Conservation (phyloP, 2,113 vertebrate genomes). For the Galeopterus variegatus region DNA sequence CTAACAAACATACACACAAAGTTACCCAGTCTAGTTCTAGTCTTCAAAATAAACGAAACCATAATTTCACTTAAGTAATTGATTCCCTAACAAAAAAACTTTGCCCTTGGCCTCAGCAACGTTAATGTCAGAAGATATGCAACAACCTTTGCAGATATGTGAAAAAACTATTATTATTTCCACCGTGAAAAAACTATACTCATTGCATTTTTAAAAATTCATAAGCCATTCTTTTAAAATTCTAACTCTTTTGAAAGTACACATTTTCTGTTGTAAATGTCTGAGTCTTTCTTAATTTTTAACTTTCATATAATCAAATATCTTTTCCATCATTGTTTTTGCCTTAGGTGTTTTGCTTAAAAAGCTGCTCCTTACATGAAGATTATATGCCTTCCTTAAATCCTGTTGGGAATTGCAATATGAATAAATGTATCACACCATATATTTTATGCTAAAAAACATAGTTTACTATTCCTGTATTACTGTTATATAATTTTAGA, state of each 20-base stretch:
- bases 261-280: background rate
- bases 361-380: background rate
- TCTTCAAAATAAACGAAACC: background rate
- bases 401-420: background rate
- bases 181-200: background rate
- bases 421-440: too few species aligned
- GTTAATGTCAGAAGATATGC: background rate
- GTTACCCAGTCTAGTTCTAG: background rate
- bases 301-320: slow-evolving; percentile 2
- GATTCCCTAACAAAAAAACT: background rate
- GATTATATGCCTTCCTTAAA: background rate
- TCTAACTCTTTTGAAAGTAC: background rate
- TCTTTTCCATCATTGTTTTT: background rate
- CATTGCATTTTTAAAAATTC: background rate
- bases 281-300: background rate
- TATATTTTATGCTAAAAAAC: too few species aligned
- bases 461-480: too few species aligned
- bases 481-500: too few species aligned
- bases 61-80: background rate
- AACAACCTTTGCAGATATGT: background rate
- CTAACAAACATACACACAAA: background rate
- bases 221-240: background rate
- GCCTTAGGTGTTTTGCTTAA: background rate
- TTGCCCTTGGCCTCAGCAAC: background rate
- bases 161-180: background rate